Base-by-base conservation (phyloP, 2,797 vertebrate genomes). In the Carcharodon carcharias region DNA sequence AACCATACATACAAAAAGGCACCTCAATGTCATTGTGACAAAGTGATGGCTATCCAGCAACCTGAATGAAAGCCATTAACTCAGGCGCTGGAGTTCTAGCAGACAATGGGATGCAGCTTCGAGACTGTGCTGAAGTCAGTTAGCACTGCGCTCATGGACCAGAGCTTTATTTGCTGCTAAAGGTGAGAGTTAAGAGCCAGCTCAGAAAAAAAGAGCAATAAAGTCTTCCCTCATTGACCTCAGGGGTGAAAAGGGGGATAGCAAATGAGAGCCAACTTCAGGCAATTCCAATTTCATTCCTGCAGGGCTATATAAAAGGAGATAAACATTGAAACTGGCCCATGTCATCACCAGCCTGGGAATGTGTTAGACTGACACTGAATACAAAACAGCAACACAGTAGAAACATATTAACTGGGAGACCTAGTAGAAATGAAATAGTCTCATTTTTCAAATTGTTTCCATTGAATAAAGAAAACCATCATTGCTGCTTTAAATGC, bases 381-480 rank as follows among this genome's bases (percentile, higher is more conserved):
- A 69, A 95, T 50, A 56, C 63, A 69, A 71, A 95, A 16, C 50
- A 63, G 89, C 31, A 71, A 95, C 45, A 73, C 31, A 31, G 50
- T n/a, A 58, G 50, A 77, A 56, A 14, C 14, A 54, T 73, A 31
- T 12, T 95, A 77, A 73, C 69, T n/a, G 65, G 40, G 11, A 69
- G 40, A 18, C 23, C 40, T n/a, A 56, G 69, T n/a, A 77, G 94
- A 95, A 95, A 56, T 95, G 45, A 73, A 95, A 95, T 58, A 95
- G 94, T n/a, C 40, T 95, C 67, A 18, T 73, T 93, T 77, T 95
- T 95, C 69, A 95, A 56, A 95, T 95, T 54, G 50, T 71, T 26
- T 95, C 45, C 45, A 54, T 50, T 71, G 50, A 95, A 95, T 73
- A 95, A 71, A 95, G 56, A 56, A 54, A 73, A 65, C 11, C 82